These are phyloP conservation scores for Amyelois transitella DNA, from an alignment of 1,140 invertebrate species.

Conservation along the genomic window DNA sequence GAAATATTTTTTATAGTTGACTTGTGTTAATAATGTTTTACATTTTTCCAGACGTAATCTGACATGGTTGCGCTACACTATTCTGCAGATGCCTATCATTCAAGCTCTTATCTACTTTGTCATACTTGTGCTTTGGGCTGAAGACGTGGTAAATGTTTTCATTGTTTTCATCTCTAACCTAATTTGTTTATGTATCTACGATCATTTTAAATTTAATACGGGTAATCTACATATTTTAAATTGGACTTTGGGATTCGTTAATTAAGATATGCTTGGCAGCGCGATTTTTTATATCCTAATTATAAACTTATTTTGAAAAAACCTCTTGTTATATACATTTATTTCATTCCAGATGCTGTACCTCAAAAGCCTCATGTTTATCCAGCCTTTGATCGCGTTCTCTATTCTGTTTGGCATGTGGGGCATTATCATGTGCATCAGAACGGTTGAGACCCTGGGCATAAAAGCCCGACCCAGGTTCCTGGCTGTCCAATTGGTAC, in stretches of 20 bases:
- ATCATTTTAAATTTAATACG: too few species aligned
- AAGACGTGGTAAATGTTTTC: conserved; percentile 73
- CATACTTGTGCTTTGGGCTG: conserved; percentile 76
- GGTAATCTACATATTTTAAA: too few species aligned
- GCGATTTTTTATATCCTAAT: too few species aligned
- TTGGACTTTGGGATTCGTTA: too few species aligned
- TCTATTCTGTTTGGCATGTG: conserved; percentile 79
- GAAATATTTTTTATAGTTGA: neutral
- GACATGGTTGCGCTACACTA: conserved; percentile 69
- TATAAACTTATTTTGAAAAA: too few species aligned
- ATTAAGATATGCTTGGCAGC: too few species aligned
- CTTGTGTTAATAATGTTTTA: conserved; percentile 5
- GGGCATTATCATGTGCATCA: conserved; percentile 77
- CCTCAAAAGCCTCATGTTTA: conserved; percentile 75
- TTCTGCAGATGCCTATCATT: conserved; percentile 77
- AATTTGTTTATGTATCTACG: too few species aligned
- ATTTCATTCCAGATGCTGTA: conserved; percentile 75
- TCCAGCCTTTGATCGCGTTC: conserved; percentile 75
- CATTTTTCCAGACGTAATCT: conserved; percentile 69
- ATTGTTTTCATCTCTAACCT: neutral
- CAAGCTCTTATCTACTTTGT: conserved; percentile 75
- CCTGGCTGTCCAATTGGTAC: conserved; percentile 71
- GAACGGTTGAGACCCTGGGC: conserved; percentile 63
- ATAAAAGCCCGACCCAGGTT: conserved; percentile 65
- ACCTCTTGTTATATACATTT: too few species aligned